Conservation (phyloP, 2,888 invertebrate genomes). For the Colostygia pectinataria region DNA sequence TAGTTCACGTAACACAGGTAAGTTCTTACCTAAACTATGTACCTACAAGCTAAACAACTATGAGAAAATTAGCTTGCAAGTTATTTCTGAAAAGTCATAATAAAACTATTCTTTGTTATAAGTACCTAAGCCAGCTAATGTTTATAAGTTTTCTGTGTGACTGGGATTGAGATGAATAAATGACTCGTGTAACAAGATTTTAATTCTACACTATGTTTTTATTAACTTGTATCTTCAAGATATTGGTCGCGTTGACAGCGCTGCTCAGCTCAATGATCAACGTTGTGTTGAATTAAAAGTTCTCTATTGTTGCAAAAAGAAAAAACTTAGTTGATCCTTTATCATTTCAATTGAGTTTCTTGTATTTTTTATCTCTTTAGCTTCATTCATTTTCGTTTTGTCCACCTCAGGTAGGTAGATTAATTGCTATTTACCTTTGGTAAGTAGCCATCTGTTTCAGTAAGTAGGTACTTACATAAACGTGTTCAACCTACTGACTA, state of each 20-base stretch:
- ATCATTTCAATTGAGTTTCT: slow-evolving; percentile 13
- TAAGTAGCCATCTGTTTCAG: slow-evolving; percentile 7
- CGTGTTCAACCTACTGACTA: slow-evolving; percentile 3
- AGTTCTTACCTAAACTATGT: slow-evolving; percentile 4
- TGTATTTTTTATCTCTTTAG: background rate
- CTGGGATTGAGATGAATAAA: too few relatives aligned
- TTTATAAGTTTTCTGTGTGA: too few relatives aligned
- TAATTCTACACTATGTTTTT: too few relatives aligned
- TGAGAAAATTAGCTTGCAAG: too few relatives aligned
- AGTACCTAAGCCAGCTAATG: too few relatives aligned
- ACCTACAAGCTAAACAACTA: background rate
- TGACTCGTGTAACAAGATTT: too few relatives aligned
- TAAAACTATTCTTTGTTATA: too few relatives aligned
- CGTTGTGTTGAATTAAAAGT: too few relatives aligned
- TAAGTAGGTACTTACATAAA: slow-evolving; percentile 1
- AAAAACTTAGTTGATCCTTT: background rate
- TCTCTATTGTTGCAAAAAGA: slow-evolving; percentile 1
- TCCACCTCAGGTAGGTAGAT: background rate
- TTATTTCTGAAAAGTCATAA: too few relatives aligned
- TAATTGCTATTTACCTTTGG: slow-evolving; percentile 7
- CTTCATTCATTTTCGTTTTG: background rate
- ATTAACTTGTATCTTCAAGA: too few relatives aligned
- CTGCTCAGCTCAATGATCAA: too few relatives aligned
- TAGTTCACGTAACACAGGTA: slow-evolving; percentile 16
- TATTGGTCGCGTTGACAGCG: too few relatives aligned